Evolutionary conservation across 2,113 vertebrate species (phyloP), one percentile per base, ranked within the genome.

Genomic region (Anguilla rostrata): DNA sequence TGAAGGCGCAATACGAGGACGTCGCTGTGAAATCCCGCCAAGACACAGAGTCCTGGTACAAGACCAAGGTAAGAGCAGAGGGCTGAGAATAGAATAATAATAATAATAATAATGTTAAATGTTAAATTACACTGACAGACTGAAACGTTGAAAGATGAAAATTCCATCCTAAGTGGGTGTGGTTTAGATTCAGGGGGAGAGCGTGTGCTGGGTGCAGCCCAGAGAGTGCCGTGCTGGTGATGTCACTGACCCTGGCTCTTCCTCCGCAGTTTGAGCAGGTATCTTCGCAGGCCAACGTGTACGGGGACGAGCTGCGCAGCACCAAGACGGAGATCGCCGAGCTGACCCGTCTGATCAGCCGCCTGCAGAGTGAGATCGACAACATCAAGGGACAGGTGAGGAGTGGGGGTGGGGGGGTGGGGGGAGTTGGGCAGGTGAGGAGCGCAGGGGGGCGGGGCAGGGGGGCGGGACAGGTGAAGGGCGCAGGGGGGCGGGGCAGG

Each of bases 21-120:
- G 94, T 98, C 0, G 95, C 96, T 60, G 91, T 90, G 12, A 90
- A 89, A 0, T 97, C 95, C 87, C 93, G 95, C 0, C 88, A 94
- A 0, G 96, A 98, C 71, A 95, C 95, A 0, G 96, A 98, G 88
- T 87, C 85, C 5, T 98, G 95, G 96, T 95, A 97, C 92, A 95
- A 96, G 88, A 91, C 56, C 81, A 98, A 97, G 96, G 97, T 98
- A 56, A 92, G 8, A 34, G n/a, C 9, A 7, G 9, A 26, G 71
- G 5, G 26, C 63, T 71, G 46, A 46, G 41, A 29, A n/a, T n/a
- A 82, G 41, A 14, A 53, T 82, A 60, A 60, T 60, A 60, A 60
- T 20, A 60, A 60, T 60, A 15, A 60, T 60, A 60, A 60, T 15
- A 16, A 15, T 56, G 9, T 15, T 56, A 1, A 56, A 56, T 34